Conservation (phyloP, 1,140 invertebrate species). For the Drosophila lowei region DNA sequence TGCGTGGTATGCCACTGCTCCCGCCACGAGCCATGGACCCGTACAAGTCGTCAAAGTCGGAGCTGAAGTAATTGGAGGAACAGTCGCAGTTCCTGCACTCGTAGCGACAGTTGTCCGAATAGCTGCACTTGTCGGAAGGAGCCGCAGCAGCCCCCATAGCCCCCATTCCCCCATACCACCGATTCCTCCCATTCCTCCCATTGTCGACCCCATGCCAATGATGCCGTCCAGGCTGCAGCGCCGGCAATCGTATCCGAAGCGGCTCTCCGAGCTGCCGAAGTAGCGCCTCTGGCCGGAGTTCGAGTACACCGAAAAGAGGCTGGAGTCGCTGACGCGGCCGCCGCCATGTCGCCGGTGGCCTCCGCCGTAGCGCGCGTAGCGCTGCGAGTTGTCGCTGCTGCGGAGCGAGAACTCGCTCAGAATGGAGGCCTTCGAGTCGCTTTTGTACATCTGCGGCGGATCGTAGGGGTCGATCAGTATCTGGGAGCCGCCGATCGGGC, state of each 20-base stretch:
- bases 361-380: conserved; percentile 54
- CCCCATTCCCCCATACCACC: too few species aligned
- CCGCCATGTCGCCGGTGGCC: conserved; percentile 45
- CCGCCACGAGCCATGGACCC: conserved; percentile 67
- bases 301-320: conserved; percentile 61
- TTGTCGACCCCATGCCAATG: conserved; percentile 29
- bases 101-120: conserved; percentile 78
- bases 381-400: conserved; percentile 79
- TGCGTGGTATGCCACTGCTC: conserved; percentile 74
- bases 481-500: conserved; percentile 76
- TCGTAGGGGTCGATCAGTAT: conserved; percentile 73
- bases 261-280: conserved; percentile 81
- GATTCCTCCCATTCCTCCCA: not conserved
- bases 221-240: conserved; percentile 77
- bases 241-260: conserved; percentile 76
- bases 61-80: conserved; percentile 82
- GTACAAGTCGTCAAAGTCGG: conserved; percentile 81
- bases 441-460: conserved; percentile 79
- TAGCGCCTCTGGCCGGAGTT: conserved; percentile 67
- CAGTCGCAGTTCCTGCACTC: conserved; percentile 82
- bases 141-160: not conserved
- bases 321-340: conserved; percentile 64
- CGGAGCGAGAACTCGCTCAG: conserved; percentile 78
- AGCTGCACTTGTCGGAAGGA: conserved; percentile 70
- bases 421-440: conserved; percentile 78